Evolutionary conservation across 2,888 invertebrate species (phyloP).

Genomic region (Tachystola acroxantha): DNA sequence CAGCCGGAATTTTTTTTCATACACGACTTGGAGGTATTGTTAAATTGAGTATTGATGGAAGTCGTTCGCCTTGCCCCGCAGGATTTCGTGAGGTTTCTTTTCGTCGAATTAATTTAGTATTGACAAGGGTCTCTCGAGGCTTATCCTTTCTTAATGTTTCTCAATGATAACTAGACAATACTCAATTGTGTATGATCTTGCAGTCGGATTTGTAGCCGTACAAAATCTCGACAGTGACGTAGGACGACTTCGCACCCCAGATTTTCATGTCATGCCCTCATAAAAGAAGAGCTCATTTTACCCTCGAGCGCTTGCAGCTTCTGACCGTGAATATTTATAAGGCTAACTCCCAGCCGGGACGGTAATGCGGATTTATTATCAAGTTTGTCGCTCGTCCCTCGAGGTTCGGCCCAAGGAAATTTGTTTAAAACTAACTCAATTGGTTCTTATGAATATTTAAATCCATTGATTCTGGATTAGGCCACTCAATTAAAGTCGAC

Average conservation of each 20-base stretch:
- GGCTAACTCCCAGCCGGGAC: slow-evolving; percentile 28
- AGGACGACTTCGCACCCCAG: slow-evolving; percentile 11
- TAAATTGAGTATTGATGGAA: background rate
- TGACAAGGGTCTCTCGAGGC: too few species aligned
- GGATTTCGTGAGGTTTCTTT: background rate
- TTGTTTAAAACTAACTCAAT: slow-evolving; percentile 28
- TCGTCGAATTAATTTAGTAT: background rate
- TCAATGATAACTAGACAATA: background rate
- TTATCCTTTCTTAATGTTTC: background rate
- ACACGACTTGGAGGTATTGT: background rate
- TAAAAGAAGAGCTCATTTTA: slow-evolving; percentile 38
- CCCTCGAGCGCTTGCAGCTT: slow-evolving; percentile 31
- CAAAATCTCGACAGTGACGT: slow-evolving; percentile 20
- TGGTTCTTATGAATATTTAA: slow-evolving; percentile 15
- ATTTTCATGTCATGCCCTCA: slow-evolving; percentile 29
- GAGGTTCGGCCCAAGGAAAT: slow-evolving; percentile 23
- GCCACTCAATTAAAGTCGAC: slow-evolving; percentile 7
- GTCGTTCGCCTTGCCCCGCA: background rate
- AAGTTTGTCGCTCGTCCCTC: slow-evolving; percentile 28
- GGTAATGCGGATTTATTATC: slow-evolving; percentile 43
- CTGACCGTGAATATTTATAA: slow-evolving; percentile 57
- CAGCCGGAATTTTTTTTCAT: background rate
- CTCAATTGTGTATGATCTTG: background rate
- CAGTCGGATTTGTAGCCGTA: background rate
- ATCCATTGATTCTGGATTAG: slow-evolving; percentile 12